Evolutionary conservation across 1,140 invertebrate species (phyloP).

Genomic region (Philaenus spumarius): DNA sequence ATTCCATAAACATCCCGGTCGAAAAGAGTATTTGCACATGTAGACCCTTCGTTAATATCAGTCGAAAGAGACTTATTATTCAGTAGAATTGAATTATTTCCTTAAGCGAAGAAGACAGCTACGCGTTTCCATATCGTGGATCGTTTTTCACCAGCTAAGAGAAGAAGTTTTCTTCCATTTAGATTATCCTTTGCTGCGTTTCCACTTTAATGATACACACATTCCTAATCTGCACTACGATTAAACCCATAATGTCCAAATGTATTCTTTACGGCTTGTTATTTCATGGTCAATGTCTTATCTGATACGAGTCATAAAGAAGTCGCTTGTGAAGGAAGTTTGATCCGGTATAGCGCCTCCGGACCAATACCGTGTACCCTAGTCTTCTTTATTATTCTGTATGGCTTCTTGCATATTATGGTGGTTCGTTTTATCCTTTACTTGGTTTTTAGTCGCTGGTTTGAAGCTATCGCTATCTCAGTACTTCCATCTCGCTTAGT

Average conservation of each 20-base stretch:
- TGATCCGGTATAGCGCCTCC: slow-evolving; percentile 44
- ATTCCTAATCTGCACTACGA: slow-evolving; percentile 82
- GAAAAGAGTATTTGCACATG: slow-evolving; percentile 58
- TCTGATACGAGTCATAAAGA: slow-evolving; percentile 86
- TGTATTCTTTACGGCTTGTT: slow-evolving; percentile 91
- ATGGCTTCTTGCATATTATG: slow-evolving; percentile 92
- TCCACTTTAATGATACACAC: slow-evolving; percentile 91
- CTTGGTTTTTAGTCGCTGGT: slow-evolving; percentile 91
- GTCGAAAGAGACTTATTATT: slow-evolving; percentile 51
- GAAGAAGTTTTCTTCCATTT: slow-evolving; percentile 81
- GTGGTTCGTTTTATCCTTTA: slow-evolving; percentile 93
- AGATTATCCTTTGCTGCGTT: slow-evolving; percentile 90
- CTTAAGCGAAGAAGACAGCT: slow-evolving; percentile 69
- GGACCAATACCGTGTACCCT: slow-evolving; percentile 71
- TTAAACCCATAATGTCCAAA: slow-evolving; percentile 94
- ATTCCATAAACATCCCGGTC: slow-evolving; percentile 4
- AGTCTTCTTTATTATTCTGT: slow-evolving; percentile 88
- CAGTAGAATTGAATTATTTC: slow-evolving; percentile 57
- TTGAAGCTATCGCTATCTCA: slow-evolving; percentile 93
- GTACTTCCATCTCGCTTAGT: slow-evolving; percentile 88
- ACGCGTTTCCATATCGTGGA: slow-evolving; percentile 84
- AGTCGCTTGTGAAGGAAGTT: slow-evolving; percentile 77
- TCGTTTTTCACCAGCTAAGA: slow-evolving; percentile 83
- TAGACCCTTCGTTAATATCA: slow-evolving; percentile 60
- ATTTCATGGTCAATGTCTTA: slow-evolving; percentile 88